Evolutionary conservation across 1,140 invertebrate genomes (phyloP), one percentile per base, ranked within the genome.

Genomic region (Mylabris phalerata): DNA sequence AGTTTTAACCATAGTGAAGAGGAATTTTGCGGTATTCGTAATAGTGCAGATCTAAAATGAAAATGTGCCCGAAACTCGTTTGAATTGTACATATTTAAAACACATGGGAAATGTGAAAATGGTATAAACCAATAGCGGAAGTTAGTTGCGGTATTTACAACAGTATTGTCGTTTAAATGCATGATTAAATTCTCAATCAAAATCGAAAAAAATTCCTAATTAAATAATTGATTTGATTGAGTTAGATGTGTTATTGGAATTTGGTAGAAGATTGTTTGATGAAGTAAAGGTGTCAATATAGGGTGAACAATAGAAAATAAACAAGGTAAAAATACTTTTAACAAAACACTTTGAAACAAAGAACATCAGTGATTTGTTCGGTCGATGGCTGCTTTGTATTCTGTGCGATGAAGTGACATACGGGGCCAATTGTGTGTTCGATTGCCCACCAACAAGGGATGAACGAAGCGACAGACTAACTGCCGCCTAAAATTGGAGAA

Each of bases 301-400:
- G 40, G 3, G 40, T 26, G 50, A 40, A 24, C 39, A 42, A 46
- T 46, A 51, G 46, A 60, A 55, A 60, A 60, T 60, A 50, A 60
- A 55, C 51, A 59, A 59, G 57, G 50, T 45, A 60, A 43, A 60
- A 54, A 55, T 50, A 60, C 50, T 49, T 52, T 46, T 47, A 60
- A 60, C 51, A 60, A 60, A 60, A 60, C 50, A 60, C 58, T 59
- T 59, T 58, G 56, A 61, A 61, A 59, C 56, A 62, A 62, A 62
- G 60, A 55, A 62, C 50, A 57, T 58, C 48, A 52, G 50, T 58
- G 55, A 62, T 62, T 62, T 62, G 55, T 45, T 54, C 51, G 51
- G 51, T 54, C 51, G 51, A 54, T 54, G 51, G 26, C 60, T 62
- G 56, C 56, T 62, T 62, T 62, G 60, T 62, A 62, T 62, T 62